These are phyloP conservation scores for Melanocharis versteri DNA, from an alignment of 2,113 vertebrate genomes.

Conservation along the genomic window DNA sequence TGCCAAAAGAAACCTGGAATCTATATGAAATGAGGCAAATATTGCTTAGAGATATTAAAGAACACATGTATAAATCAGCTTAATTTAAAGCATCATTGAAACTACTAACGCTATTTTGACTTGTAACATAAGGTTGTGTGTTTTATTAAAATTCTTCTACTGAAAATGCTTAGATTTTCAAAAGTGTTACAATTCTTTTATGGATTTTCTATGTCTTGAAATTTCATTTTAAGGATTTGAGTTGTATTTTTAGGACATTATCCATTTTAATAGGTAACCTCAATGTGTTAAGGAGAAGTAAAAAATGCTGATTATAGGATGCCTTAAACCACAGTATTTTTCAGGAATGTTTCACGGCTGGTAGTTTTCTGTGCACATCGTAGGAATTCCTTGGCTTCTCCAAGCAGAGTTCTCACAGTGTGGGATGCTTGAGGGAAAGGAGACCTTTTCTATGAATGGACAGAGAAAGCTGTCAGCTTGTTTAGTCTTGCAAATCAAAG, in stretches of 20 bases:
- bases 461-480: neutral
- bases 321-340: neutral
- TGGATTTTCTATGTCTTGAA: neutral
- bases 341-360: neutral
- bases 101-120: neutral
- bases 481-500: neutral
- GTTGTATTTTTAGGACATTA: neutral
- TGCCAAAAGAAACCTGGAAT: constrained; percentile 17
- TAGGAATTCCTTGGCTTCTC: neutral
- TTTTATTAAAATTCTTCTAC: neutral
- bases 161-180: neutral
- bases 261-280: neutral
- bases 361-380: neutral
- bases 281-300: neutral
- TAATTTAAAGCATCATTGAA: neutral
- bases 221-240: neutral
- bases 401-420: neutral
- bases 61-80: neutral
- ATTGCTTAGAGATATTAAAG: constrained; percentile 11
- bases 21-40: neutral
- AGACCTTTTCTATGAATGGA: neutral
- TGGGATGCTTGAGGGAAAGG: neutral
- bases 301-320: neutral
- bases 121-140: neutral
- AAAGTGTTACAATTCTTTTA: neutral